phyloP scores from a whole-genome alignment of 2,888 invertebrate species.

The Nipponacmea schrenckii region DNA sequence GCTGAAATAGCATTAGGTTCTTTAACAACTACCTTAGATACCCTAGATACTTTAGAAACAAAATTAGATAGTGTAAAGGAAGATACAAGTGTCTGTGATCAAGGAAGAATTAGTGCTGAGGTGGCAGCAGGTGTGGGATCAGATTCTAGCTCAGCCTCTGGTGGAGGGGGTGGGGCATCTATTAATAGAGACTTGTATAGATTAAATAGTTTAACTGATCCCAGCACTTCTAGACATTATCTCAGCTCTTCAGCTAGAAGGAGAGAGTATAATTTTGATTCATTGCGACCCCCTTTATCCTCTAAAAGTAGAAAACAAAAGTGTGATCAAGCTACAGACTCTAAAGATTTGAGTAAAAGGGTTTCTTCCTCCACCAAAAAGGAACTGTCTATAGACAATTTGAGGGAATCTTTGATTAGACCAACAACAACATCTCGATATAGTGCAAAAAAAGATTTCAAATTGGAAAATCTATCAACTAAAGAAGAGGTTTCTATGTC shows the following conservation, averaged over 20 bases:
- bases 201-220: conserved; percentile 36
- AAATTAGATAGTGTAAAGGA: neutral
- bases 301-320: conserved; percentile 43
- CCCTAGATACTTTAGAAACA: neutral
- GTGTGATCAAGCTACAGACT: conserved; percentile 23
- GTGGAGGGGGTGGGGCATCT: conserved; percentile 22
- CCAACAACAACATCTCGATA: conserved; percentile 54
- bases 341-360: conserved; percentile 23
- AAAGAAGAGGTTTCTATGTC: conserved; percentile 65
- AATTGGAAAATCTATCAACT: conserved; percentile 62
- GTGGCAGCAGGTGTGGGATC: conserved; percentile 11
- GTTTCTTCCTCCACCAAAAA: conserved; percentile 31
- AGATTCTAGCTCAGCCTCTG: neutral
- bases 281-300: conserved; percentile 26
- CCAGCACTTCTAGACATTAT: conserved; percentile 18
- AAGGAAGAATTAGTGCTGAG: conserved; percentile 14
- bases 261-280: conserved; percentile 47
- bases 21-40: neutral
- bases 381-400: conserved; percentile 35
- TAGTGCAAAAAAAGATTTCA: conserved; percentile 54
- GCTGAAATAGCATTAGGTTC: conserved; percentile 3
- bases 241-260: conserved; percentile 26
- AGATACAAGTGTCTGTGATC: conserved; percentile 12
- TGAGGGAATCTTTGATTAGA: conserved; percentile 39
- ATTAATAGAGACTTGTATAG: conserved; percentile 37